A percentile compares a stretch with the other conserved stretches of the same genome.
Evolutionary conservation across 2,113 vertebrate genomes (phyloP).

Genomic region (Malurus melanocephalus): DNA sequence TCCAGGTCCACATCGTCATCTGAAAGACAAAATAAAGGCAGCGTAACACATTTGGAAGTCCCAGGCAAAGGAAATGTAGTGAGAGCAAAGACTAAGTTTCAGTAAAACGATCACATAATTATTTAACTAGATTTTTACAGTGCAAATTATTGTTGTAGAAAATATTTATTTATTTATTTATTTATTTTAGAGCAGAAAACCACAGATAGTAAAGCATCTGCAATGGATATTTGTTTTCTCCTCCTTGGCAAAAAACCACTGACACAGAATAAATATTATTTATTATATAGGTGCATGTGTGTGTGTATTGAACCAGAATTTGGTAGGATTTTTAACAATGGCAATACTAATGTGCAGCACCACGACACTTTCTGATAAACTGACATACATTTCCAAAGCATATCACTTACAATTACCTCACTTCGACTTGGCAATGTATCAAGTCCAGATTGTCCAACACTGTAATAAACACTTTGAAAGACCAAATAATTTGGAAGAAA

Average conservation of each 20-base stretch:
- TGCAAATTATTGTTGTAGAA: neutral
- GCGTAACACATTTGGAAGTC: neutral
- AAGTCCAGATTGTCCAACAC: neutral
- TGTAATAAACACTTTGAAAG: neutral
- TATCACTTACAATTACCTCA: neutral
- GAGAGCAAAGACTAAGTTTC: neutral
- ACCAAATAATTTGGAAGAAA: neutral
- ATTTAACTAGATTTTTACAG: neutral
- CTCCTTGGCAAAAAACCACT: neutral
- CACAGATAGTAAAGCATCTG: neutral
- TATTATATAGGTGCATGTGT: neutral
- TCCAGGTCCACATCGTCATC: conserved; percentile 93
- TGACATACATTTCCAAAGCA: neutral
- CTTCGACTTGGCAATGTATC: neutral
- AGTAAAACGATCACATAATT: neutral
- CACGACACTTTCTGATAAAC: neutral
- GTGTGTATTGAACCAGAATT: neutral
- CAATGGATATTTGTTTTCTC: neutral
- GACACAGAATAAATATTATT: neutral
- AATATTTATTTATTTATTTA: neutral
- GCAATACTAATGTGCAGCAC: neutral
- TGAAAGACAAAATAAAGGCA: conserved; percentile 47
- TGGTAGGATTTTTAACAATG: neutral
- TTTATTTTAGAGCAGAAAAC: neutral
- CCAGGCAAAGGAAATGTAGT: neutral